phyloP scores from a whole-genome alignment of 2,113 vertebrate genomes.

The Neogobius melanostomus region DNA sequence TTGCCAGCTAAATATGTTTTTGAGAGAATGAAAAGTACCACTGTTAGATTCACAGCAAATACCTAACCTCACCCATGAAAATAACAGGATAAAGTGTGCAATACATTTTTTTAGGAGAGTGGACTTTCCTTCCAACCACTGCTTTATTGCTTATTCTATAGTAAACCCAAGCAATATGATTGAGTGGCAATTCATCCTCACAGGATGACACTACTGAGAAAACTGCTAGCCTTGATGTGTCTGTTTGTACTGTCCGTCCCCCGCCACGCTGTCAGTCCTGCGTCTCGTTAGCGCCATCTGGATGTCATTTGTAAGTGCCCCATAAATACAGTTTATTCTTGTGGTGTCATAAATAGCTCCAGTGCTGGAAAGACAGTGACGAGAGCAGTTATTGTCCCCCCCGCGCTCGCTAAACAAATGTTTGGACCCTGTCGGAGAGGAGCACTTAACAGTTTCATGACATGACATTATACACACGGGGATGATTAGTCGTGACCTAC shows the following conservation, averaged over 20 bases:
- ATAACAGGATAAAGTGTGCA: no score
- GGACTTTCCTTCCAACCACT: no score
- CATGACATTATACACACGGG: conserved; percentile 13
- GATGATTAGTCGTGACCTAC: conserved; percentile 39
- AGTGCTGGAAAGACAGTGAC: conserved; percentile 19
- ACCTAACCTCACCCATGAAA: no score
- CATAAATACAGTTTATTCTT: conserved; percentile 27
- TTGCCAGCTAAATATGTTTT: no score
- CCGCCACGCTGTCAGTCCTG: background rate
- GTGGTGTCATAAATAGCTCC: conserved; percentile 7
- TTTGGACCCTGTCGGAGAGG: conserved; percentile 11
- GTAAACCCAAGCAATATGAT: background rate
- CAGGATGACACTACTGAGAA: background rate
- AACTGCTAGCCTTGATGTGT: conserved; percentile 1
- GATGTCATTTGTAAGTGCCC: conserved; percentile 9
- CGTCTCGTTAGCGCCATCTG: conserved; percentile 17
- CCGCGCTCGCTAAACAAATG: conserved; percentile 10
- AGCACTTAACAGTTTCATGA: conserved; percentile 6
- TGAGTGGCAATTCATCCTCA: conserved; percentile 1
- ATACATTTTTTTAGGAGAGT: no score
- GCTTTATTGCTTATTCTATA: no score
- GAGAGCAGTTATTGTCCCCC: conserved; percentile 5
- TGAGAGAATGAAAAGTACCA: no score
- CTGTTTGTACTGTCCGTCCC: conserved; percentile 13
- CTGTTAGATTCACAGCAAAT: no score